Evolutionary conservation across 2,888 invertebrate genomes (phyloP), one percentile per base, ranked within the genome.

Genomic region (Bedellia somnulentella): DNA sequence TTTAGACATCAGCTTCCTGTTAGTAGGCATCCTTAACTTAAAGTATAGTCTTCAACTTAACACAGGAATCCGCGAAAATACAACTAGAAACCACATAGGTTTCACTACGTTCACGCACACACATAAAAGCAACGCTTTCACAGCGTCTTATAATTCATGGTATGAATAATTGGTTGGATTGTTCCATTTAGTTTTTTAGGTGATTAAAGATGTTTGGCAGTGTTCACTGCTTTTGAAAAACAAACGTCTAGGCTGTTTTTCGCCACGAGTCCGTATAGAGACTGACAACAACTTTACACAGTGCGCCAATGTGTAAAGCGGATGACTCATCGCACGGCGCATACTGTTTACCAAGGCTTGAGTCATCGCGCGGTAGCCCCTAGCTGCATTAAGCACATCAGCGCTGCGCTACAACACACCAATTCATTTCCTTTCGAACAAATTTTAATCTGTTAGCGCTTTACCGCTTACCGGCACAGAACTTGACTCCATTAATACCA

Each of bases 271-370:
- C 64, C 67, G 60, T 71, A 63, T 56, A 58, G 66, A 70, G 67
- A 75, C 75, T 75, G 73, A 75, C 75, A 73, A 73, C 70, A 71
- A 61, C 64, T 71, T 68, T 61, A 71, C 67, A 70, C 73, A 71
- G 63, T 66, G 73, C 75, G 73, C 75, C 71, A 75, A 73, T 75
- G 75, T 75, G 75, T 75, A 73, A 73, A 75, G 70, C 62, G 71
- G 75, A n/a, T 75, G 75, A 73, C 71, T 75, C 75, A 75, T 73
- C 75, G 75, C 64, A 73, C 73, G n/a, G n/a, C 73, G 75, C 75
- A 75, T 73, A 71, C 75, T 75, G 73, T 75, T 75, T 75, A 73
- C 71, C 61, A 67, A 73, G 63, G 73, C 73, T 70, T 73, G 34
- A 25, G 73, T 73, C 71, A 73, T 73, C 71, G 71, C 75, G 66